Evolutionary conservation across 2,888 invertebrate species (phyloP).

Genomic region (Plusia festucae): DNA sequence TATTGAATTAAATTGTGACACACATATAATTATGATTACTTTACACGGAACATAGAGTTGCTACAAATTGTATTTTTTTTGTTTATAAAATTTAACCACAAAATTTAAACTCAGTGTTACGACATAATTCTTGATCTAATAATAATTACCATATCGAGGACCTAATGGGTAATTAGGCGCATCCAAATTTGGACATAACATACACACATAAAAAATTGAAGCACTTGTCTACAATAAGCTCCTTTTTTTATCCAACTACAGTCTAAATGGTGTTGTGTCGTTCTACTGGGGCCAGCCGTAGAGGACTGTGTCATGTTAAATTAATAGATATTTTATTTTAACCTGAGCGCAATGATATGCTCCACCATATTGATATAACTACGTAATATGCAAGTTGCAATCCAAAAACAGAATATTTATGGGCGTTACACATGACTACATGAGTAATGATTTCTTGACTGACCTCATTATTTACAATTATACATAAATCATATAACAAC

Average conservation of each 20-base stretch:
- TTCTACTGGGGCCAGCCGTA: constrained; percentile 50
- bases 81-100: constrained; percentile 54
- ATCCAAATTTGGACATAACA: constrained; percentile 51
- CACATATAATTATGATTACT: constrained; percentile 43
- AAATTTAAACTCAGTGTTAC: constrained; percentile 46
- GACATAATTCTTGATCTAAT: constrained; percentile 56
- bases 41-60: constrained; percentile 62
- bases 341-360: constrained; percentile 14
- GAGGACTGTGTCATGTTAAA: constrained; percentile 16
- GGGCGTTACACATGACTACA: constrained; percentile 13
- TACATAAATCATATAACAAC: constrained; percentile 31
- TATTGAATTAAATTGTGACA: constrained; percentile 47
- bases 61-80: constrained; percentile 64
- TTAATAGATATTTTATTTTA: constrained; percentile 8
- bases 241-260: constrained; percentile 69
- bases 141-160: constrained; percentile 53
- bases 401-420: constrained; percentile 25
- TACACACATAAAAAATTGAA: constrained; percentile 63
- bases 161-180: constrained; percentile 56
- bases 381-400: constrained; percentile 9
- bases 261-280: constrained; percentile 62
- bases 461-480: constrained; percentile 57
- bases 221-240: constrained; percentile 71
- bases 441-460: constrained; percentile 18
- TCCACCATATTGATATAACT: background rate